Percentiles rank a stretch among this genome's conserved stretches.
Conservation (phyloP, 2,113 vertebrate species). For the Corvus moneduloides region DNA sequence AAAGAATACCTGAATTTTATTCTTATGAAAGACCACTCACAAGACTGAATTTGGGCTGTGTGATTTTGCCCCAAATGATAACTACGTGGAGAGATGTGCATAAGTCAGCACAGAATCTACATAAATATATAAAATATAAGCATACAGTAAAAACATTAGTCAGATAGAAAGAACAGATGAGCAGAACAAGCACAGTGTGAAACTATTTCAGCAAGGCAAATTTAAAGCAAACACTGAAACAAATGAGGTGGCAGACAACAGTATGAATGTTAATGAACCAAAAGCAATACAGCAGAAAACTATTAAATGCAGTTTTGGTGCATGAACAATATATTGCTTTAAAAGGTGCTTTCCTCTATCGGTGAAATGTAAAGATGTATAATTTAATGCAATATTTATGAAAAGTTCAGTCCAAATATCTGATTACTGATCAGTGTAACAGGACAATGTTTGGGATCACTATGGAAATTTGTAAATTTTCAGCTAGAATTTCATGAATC, state of each 20-base stretch:
- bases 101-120: background rate
- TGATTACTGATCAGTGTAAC: conserved; percentile 1
- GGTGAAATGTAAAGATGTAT: conserved; percentile 26
- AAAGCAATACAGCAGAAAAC: conserved; percentile 52
- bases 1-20: background rate
- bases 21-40: background rate
- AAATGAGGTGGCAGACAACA: conserved; percentile 62
- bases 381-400: background rate
- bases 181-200: conserved; percentile 27
- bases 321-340: conserved; percentile 60
- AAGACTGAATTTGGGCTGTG: background rate
- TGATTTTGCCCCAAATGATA: background rate
- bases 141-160: background rate
- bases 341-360: conserved; percentile 33
- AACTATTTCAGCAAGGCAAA: conserved; percentile 63
- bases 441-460: background rate
- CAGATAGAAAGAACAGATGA: conserved; percentile 43
- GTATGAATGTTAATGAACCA: conserved; percentile 68
- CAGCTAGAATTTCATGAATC: background rate
- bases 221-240: conserved; percentile 68
- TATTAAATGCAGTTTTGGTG: conserved; percentile 64
- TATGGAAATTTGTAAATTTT: conserved; percentile 25
- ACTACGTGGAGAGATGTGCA: background rate
- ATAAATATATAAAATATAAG: conserved; percentile 20
- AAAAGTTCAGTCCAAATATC: background rate